Percentiles rank a stretch among this genome's conserved stretches.
phyloP scores from a whole-genome alignment of 2,888 invertebrate genomes.

The Caenorhabditis sp. region DNA sequence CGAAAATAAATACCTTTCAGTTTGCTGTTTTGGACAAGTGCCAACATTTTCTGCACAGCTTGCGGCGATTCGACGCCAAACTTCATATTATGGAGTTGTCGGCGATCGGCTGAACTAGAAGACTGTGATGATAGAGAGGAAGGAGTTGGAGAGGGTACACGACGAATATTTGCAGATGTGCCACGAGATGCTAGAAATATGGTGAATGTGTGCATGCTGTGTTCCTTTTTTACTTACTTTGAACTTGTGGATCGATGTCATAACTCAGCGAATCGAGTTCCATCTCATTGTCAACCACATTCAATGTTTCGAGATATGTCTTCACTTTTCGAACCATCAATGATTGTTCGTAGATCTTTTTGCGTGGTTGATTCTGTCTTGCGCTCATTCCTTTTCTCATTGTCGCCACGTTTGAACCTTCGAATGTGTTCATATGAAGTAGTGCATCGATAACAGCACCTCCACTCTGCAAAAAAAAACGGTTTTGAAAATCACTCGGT shows the following conservation, averaged over 20 bases:
- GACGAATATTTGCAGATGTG: constrained; percentile 27
- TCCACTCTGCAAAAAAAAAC: constrained; percentile 51
- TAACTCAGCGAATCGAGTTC: constrained; percentile 86
- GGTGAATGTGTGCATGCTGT: too few relatives aligned
- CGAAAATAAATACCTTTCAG: constrained; percentile 36
- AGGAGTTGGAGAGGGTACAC: constrained; percentile 84
- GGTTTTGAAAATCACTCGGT: background rate
- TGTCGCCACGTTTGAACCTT: constrained; percentile 61
- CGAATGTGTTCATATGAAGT: constrained; percentile 66
- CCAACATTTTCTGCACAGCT: constrained; percentile 91
- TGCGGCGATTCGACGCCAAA: constrained; percentile 90
- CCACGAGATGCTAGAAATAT: constrained; percentile 30
- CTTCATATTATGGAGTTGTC: constrained; percentile 60
- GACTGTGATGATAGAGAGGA: constrained; percentile 83
- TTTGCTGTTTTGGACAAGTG: constrained; percentile 75
- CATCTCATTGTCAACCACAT: constrained; percentile 89
- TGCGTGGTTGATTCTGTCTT: constrained; percentile 50
- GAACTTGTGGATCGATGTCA: constrained; percentile 80
- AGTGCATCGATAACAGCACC: constrained; percentile 60
- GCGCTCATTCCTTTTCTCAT: constrained; percentile 56
- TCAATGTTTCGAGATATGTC: constrained; percentile 89
- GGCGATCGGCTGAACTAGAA: constrained; percentile 70
- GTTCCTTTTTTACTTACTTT: constrained; percentile 11
- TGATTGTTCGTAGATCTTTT: constrained; percentile 75
- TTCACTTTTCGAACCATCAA: constrained; percentile 97